Base-by-base conservation (phyloP, 35 echinoderm and acorn worm species). In the Lytechinus pictus region DNA sequence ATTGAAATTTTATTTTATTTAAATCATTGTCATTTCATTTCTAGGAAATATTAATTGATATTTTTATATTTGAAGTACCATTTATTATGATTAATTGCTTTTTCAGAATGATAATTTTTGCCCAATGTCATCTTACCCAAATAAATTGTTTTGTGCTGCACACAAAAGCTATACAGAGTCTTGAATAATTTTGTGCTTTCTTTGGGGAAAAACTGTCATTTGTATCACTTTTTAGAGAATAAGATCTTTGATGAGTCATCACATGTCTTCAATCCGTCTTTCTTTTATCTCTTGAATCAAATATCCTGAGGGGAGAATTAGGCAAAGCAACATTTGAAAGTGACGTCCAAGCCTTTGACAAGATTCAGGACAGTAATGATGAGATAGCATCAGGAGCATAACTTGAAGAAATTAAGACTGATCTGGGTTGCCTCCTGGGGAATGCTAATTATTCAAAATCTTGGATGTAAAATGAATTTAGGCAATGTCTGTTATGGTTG, bases 251-350 rank as follows among this genome's bases (percentile, higher is more conserved):
- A 24, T 79, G 66, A 79, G 66, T 79, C 66, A 79, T 79, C 66
- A 79, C 16, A 79, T 79, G 66, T 79, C 66, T 79, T 79, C 66
- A n/a, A 71, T 24, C 66, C 66, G 21, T 79, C 66, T 79, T 16
- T 24, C 16, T 71, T 4, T 79, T 79, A 79, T 79, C 66, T 79
- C 16, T 79, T 79, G 66, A 79, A 79, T 79, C 66, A 24, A 79
- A 19, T 16, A 79, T 79, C 66, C 66, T 79, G 66, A 79, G 66
- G 66, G 66, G 66, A 16, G 66, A 79, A 79, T 79, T 79, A 79
- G 66, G 66, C 66, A 79, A 79, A 79, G 66, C 19, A 79, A 79
- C 66, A 79, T 79, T n/a, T 79, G 66, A 24, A 79, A 79, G 66
- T 79, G 66, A 79, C 66, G 19, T 79, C 66, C 66, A 24, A 79